Percentiles rank a stretch among this genome's conserved stretches.
phyloP scores from a whole-genome alignment of 2,888 invertebrate species.

The Creontiades dilutus region DNA sequence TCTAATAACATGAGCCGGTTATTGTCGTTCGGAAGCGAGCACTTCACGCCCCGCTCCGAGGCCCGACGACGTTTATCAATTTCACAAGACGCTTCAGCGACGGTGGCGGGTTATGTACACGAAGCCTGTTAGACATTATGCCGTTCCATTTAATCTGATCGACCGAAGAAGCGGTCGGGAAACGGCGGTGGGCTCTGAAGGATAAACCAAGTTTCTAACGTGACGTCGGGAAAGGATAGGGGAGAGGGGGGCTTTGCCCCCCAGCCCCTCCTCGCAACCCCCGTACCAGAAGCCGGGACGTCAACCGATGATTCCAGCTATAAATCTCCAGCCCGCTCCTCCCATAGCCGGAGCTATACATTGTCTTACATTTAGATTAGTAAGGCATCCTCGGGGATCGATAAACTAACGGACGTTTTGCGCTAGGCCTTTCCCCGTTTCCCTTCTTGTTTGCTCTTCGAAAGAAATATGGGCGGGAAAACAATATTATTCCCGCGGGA shows the following conservation, averaged over 20 bases:
- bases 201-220: slow-evolving; percentile 69
- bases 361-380: slow-evolving; percentile 69
- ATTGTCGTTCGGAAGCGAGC: background rate
- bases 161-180: background rate
- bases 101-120: slow-evolving; percentile 34
- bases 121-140: slow-evolving; percentile 68
- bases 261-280: background rate
- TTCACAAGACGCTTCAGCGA: slow-evolving; percentile 57
- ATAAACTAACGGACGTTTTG: slow-evolving; percentile 61
- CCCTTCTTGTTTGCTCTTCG: background rate
- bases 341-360: slow-evolving; percentile 38
- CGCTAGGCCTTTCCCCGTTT: slow-evolving; percentile 22
- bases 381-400: slow-evolving; percentile 63
- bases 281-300: slow-evolving; percentile 43
- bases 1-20: background rate
- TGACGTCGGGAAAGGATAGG: slow-evolving; percentile 8
- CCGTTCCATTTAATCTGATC: slow-evolving; percentile 71
- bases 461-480: slow-evolving; percentile 58
- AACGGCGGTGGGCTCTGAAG: slow-evolving; percentile 39
- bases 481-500: slow-evolving; percentile 53
- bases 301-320: slow-evolving; percentile 66
- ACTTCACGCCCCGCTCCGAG: background rate
- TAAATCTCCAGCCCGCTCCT: slow-evolving; percentile 39
- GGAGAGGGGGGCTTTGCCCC: background rate
- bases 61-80: slow-evolving; percentile 65